These are phyloP conservation scores for Eupithecia abbreviata DNA, from an alignment of 2,888 invertebrate genomes.

Conservation along the genomic window DNA sequence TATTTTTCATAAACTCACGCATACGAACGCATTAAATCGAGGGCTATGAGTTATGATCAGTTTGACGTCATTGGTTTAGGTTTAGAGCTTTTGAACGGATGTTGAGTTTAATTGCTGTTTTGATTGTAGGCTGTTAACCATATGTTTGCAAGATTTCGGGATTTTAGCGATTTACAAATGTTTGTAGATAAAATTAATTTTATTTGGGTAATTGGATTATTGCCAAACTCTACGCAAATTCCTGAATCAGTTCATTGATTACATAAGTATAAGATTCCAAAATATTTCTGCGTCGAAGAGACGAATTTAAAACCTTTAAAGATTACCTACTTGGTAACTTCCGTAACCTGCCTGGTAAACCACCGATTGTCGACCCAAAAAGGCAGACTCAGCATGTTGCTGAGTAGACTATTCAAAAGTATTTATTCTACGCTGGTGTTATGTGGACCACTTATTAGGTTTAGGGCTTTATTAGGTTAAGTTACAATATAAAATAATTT, in stretches of 20 bases:
- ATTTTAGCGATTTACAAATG: neutral
- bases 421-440: too few relatives aligned
- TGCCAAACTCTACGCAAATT: neutral
- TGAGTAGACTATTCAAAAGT: too few relatives aligned
- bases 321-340: too few relatives aligned
- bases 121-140: neutral
- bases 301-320: too few relatives aligned
- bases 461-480: too few relatives aligned
- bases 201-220: neutral
- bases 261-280: neutral
- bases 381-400: too few relatives aligned
- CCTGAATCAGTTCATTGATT: neutral
- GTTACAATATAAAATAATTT: too few relatives aligned
- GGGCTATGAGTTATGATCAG: conserved; percentile 4
- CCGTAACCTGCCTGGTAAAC: too few relatives aligned
- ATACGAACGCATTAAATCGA: neutral
- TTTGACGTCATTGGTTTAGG: conserved; percentile 9
- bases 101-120: conserved; percentile 3
- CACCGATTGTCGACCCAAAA: too few relatives aligned
- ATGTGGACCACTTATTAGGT: too few relatives aligned
- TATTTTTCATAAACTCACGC: conserved; percentile 6
- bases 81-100: conserved; percentile 15
- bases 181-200: neutral
- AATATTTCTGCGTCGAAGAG: neutral
- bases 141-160: neutral